phyloP scores from a whole-genome alignment of 2,888 invertebrate species.

The Pristionchus fissidentatus region DNA sequence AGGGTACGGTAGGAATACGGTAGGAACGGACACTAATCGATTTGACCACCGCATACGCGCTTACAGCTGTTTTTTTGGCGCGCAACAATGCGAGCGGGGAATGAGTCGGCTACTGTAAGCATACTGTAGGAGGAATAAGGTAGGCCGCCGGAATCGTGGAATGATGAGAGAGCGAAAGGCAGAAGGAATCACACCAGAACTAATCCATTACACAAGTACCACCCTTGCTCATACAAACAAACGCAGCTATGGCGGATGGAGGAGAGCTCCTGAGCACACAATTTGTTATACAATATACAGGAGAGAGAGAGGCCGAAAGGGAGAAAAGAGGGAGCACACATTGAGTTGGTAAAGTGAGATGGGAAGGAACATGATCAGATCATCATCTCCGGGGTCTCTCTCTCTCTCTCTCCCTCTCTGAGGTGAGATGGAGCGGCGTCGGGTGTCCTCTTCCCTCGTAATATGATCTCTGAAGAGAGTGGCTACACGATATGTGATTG shows the following conservation, averaged over 20 bases:
- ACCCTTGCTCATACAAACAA: slow-evolving; percentile 18
- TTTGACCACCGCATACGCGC: too few species aligned
- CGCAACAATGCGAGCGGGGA: too few species aligned
- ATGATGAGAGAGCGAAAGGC: not conserved
- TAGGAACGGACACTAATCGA: too few species aligned
- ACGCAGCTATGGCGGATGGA: not conserved
- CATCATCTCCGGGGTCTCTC: not conserved
- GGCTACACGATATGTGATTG: slow-evolving; percentile 39
- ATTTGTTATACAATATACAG: slow-evolving; percentile 36
- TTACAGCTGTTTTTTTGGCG: too few species aligned
- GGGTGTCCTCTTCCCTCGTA: not conserved
- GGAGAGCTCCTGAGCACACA: not conserved
- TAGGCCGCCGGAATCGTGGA: too few species aligned
- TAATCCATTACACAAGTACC: slow-evolving; percentile 36
- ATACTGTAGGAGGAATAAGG: too few species aligned
- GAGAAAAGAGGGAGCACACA: not conserved
- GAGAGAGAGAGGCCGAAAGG: not conserved
- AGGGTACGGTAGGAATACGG: too few species aligned
- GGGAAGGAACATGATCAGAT: slow-evolving; percentile 21
- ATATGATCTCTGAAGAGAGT: not conserved
- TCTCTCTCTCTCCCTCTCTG: not conserved
- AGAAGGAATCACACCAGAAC: too few species aligned
- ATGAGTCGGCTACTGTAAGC: too few species aligned
- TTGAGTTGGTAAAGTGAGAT: slow-evolving; percentile 1
- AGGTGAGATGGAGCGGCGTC: not conserved